Evolutionary conservation across 2,888 invertebrate species (phyloP), one percentile per base, ranked within the genome.

Genomic region (Heliothis peltigera): DNA sequence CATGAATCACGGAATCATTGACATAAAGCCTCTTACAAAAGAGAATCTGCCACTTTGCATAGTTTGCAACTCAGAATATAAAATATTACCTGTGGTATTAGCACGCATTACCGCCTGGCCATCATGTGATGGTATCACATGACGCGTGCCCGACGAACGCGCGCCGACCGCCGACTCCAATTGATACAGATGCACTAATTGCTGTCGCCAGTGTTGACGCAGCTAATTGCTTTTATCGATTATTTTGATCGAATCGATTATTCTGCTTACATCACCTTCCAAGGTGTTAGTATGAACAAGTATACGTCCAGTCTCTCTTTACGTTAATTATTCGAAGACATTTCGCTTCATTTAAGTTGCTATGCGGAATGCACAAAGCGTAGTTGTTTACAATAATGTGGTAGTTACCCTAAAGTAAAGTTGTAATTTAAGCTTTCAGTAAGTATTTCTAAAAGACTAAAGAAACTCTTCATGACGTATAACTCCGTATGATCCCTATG

Each of bases 121-220:
- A 32, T 77, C 70, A 71, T 49, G 73, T 71, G 70, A 71, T 19
- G 35, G 17, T 42, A 15, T 47, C 35, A 21, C 39, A 47, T 61
- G 62, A 61, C 60, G 69, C 17, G 21, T 19, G 42, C 22, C 5
- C 55, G 62, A 70, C 59, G 60, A 68, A 46, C 42, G 28, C n/a
- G 32, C 48, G 39, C 56, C 53, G 18, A 69, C 55, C 54, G 60
- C 21, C 47, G 32, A 25, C 32, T 18, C 46, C 28, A 55, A 43
- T 39, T 49, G n/a, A 8, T 63, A 76, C 64, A 56, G 64, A 56
- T 77, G 77, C 77, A 63, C 47, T 63, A 53, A 71, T 56, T 76
- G 47, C 22, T 43, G 18, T 35, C n/a, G n/a, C 7, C 4, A 17
- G 10, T 19, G 49, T 28, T 43, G 19, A 17, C 17, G 19, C 22